A percentile compares a stretch with the other conserved stretches of the same genome.
Conservation (phyloP, 2,888 invertebrate genomes). For the Dichetophora obliterata region DNA sequence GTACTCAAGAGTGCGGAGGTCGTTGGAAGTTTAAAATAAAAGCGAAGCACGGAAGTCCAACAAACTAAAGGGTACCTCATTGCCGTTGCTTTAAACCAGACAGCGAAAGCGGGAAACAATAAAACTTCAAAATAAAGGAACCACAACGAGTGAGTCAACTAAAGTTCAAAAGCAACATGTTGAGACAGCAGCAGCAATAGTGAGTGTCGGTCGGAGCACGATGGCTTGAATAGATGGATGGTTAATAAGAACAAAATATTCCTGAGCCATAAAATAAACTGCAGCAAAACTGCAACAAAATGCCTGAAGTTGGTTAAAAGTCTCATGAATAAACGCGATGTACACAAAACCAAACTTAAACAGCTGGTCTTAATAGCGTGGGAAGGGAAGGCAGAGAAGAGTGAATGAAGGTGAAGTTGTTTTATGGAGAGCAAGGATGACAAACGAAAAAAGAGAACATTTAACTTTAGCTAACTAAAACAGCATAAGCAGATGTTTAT, state of each 20-base stretch:
- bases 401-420: no score
- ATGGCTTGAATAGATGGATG: not conserved
- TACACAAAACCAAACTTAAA: no score
- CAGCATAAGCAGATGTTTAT: not conserved
- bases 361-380: no score
- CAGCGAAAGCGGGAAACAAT: no score
- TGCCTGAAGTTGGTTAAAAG: not conserved
- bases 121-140: no score
- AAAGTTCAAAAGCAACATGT: not conserved
- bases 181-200: not conserved
- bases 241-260: constrained; percentile 37
- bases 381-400: no score
- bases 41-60: not conserved
- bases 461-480: not conserved
- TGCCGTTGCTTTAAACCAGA: no score
- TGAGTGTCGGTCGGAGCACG: constrained; percentile 14
- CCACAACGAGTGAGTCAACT: no score
- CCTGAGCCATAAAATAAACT: constrained; percentile 55
- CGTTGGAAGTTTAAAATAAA: not conserved
- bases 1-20: constrained; percentile 20
- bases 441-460: not conserved
- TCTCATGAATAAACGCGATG: not conserved
- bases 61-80: constrained; percentile 34
- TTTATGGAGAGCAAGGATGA: no score
- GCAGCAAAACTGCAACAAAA: constrained; percentile 46